Conservation (phyloP, 2,797 vertebrate species). For the Eurystomus glaucurus region DNA sequence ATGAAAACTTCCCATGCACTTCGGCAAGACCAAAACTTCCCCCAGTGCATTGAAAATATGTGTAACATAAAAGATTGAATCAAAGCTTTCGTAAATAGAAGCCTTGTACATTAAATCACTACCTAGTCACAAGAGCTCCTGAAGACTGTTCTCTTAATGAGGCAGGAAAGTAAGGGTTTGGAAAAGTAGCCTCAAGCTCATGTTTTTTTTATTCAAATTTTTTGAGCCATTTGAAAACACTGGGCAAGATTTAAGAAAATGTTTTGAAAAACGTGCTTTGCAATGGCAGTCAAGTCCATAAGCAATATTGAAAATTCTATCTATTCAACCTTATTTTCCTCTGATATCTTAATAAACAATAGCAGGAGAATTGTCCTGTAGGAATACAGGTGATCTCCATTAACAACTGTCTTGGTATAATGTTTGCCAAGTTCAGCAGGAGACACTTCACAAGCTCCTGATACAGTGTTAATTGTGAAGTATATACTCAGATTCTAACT, state of each 20-base stretch:
- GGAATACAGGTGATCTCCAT: background rate
- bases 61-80: background rate
- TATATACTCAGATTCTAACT: background rate
- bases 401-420: background rate
- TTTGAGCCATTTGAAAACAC: background rate
- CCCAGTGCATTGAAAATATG: background rate
- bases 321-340: background rate
- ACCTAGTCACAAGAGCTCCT: background rate
- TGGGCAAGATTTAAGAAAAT: background rate
- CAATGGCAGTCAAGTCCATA: background rate
- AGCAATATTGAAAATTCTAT: background rate
- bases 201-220: background rate
- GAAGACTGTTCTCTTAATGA: background rate
- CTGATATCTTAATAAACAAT: background rate
- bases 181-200: background rate
- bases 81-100: background rate
- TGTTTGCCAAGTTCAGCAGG: background rate
- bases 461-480: background rate
- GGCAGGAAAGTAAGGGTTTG: background rate
- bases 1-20: background rate
- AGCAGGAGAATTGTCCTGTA: background rate
- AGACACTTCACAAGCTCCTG: background rate
- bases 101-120: background rate
- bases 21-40: background rate
- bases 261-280: accelerated